Percentiles rank a stretch among this genome's conserved stretches.
These are phyloP conservation scores for Cancer borealis DNA, from an alignment of 2,888 invertebrate species.

Conservation along the genomic window DNA sequence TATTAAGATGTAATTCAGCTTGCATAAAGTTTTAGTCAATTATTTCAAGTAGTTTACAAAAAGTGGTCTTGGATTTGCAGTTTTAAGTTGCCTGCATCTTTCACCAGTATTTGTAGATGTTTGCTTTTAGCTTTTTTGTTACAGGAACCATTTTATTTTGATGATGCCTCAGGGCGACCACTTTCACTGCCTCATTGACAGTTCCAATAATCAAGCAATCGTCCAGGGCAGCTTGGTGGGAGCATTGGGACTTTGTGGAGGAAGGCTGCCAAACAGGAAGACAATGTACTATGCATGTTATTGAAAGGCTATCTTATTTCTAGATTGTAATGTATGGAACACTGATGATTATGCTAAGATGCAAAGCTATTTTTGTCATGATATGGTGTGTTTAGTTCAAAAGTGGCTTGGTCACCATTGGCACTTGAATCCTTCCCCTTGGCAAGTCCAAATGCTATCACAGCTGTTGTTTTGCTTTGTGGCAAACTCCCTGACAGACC, in stretches of 20 bases:
- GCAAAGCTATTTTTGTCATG: constrained; percentile 65
- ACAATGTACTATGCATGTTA: constrained; percentile 51
- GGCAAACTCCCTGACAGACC: constrained; percentile 74
- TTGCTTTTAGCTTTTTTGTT: constrained; percentile 66
- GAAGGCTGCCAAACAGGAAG: constrained; percentile 66
- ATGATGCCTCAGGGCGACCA: constrained; percentile 76
- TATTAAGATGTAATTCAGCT: constrained; percentile 75
- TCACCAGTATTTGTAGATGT: constrained; percentile 62
- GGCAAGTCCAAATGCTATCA: constrained; percentile 71
- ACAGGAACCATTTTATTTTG: constrained; percentile 67
- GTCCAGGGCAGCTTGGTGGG: constrained; percentile 71
- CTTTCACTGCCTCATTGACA: constrained; percentile 76
- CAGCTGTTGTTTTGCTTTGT: constrained; percentile 75
- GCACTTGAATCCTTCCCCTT: constrained; percentile 67
- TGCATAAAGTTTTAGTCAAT: constrained; percentile 70
- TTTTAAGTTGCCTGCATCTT: constrained; percentile 68
- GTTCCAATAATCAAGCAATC: constrained; percentile 76
- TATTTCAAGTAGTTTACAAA: constrained; percentile 69
- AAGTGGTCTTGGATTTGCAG: constrained; percentile 71
- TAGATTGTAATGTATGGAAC: constrained; percentile 53
- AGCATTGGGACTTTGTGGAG: constrained; percentile 71
- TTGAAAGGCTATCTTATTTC: constrained; percentile 57
- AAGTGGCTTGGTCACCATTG: constrained; percentile 62
- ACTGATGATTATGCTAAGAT: constrained; percentile 57
- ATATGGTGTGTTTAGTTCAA: constrained; percentile 59